These are phyloP conservation scores for Astyanax mexicanus DNA, from an alignment of 2,797 vertebrate species.

Conservation along the genomic window DNA sequence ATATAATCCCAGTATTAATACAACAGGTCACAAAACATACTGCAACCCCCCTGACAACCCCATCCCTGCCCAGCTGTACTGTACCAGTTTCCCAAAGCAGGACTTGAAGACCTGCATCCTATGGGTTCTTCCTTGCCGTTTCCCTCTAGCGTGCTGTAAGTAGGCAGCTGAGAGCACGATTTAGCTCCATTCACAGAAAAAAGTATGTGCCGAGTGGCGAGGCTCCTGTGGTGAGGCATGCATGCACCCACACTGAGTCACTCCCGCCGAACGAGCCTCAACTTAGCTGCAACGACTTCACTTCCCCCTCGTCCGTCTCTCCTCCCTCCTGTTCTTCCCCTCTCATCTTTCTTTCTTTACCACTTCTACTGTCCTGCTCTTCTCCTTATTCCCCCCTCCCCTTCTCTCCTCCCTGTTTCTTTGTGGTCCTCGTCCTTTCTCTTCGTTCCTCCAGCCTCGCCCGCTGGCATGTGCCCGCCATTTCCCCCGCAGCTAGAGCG, in stretches of 20 bases:
- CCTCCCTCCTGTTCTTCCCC: conserved; percentile 31
- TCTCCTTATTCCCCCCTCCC: neutral
- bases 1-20: neutral
- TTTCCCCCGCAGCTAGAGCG: conserved; percentile 12
- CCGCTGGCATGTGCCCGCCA: conserved; percentile 9
- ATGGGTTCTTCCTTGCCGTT: conserved; percentile 13
- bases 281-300: conserved; percentile 47
- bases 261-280: conserved; percentile 49
- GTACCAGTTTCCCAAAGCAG: conserved; percentile 64
- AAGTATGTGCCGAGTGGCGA: conserved; percentile 46
- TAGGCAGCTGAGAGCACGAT: conserved; percentile 24
- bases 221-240: conserved; percentile 54
- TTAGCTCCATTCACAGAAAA: conserved; percentile 54
- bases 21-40: neutral
- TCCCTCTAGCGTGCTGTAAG: conserved; percentile 9
- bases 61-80: conserved; percentile 6
- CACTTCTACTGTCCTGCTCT: neutral
- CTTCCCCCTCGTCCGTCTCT: conserved; percentile 33
- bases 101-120: conserved; percentile 64
- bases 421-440: neutral
- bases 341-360: conserved; percentile 22
- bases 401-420: neutral
- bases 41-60: neutral
- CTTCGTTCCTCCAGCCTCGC: neutral
- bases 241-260: conserved; percentile 49